These are phyloP conservation scores for Penaeus monodon DNA, from an alignment of 2,888 invertebrate species.

Conservation along the genomic window DNA sequence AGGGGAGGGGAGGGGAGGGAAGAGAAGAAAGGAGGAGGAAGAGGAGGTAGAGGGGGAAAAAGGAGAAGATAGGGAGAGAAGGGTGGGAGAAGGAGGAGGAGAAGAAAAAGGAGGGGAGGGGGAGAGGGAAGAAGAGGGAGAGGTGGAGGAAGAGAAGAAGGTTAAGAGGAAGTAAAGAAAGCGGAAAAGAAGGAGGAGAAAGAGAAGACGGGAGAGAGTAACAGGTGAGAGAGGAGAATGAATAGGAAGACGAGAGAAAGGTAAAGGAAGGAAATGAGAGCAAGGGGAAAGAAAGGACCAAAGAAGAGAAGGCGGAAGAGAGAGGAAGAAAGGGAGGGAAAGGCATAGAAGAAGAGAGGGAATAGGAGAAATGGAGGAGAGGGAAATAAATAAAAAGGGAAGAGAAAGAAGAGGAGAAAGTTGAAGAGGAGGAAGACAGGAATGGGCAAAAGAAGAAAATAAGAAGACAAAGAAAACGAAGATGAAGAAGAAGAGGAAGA, in stretches of 20 bases:
- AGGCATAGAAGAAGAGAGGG: constrained; percentile 23
- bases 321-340: background rate
- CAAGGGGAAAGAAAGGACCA: background rate
- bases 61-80: too few relatives aligned
- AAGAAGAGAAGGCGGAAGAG: constrained; percentile 2
- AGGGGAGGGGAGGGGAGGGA: too few relatives aligned
- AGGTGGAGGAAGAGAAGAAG: background rate
- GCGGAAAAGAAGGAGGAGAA: background rate
- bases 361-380: background rate
- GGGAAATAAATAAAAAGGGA: background rate
- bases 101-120: too few relatives aligned
- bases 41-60: too few relatives aligned
- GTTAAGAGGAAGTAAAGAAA: background rate
- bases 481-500: background rate
- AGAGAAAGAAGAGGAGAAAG: too few relatives aligned
- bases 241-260: background rate
- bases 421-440: background rate
- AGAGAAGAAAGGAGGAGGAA: too few relatives aligned
- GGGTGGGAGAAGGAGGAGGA: too few relatives aligned
- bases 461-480: background rate
- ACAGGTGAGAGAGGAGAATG: background rate
- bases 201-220: background rate
- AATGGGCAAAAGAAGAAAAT: background rate
- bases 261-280: background rate
- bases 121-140: background rate